Base-by-base conservation (phyloP, 2,888 invertebrate species). In the Zeuzera pyrina region DNA sequence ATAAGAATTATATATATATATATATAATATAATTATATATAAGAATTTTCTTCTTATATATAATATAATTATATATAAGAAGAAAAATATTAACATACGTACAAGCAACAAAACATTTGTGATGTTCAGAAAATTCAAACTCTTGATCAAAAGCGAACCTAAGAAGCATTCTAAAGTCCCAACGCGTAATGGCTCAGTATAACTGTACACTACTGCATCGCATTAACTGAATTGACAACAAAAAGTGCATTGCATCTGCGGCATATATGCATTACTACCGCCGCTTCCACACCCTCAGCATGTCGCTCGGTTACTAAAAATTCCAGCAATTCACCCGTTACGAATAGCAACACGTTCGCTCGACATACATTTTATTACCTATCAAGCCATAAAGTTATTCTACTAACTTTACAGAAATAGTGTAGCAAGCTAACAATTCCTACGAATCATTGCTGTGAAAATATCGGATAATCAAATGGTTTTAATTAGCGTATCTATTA, bases 121-220 rank as follows among this genome's bases (percentile, higher is more conserved):
- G n/a, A n/a, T n/a, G n/a, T n/a, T n/a, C n/a, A n/a, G n/a, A n/a
- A n/a, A n/a, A n/a, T n/a, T n/a, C n/a, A n/a, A n/a, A n/a, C n/a
- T n/a, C n/a, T n/a, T n/a, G n/a, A n/a, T n/a, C n/a, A n/a, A n/a
- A n/a, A n/a, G n/a, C n/a, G n/a, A n/a, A n/a, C n/a, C n/a, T n/a
- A n/a, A n/a, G n/a, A n/a, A n/a, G n/a, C n/a, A n/a, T n/a, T n/a
- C n/a, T n/a, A n/a, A n/a, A 19, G 19, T 8, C 5, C 19, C 5
- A 8, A 6, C 5, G 8, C 8, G 19, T 19, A 5, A 19, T 5
- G 5, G 19, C 8, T 19, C 19, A 19, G 19, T 8, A 39, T 66
- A 68, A 67, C 69, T 66, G 69, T 69, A 57, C 46, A 44, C n/a
- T n/a, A n/a, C 43, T 41, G 48, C 45, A 52, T 45, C 52, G 57